A percentile compares a stretch with the other conserved stretches of the same genome.
Conservation (phyloP, 2,113 vertebrate species). For the Galemys pyrenaicus region DNA sequence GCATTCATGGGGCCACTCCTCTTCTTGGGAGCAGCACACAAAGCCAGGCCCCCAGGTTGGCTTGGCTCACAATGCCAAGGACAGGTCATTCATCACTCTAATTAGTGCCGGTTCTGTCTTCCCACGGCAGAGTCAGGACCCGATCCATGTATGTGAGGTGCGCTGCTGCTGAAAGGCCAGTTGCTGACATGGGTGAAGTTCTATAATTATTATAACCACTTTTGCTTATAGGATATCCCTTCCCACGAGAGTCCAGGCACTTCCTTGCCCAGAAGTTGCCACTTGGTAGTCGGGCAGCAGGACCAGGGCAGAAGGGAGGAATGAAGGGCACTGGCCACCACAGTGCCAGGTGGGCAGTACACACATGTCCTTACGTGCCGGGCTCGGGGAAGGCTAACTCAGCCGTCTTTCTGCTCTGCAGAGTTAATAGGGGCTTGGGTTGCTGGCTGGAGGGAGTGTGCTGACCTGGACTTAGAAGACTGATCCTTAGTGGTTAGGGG, state of each 20-base stretch:
- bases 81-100: not conserved
- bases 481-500: not conserved
- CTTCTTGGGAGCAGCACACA: not conserved
- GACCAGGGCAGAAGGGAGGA: not conserved
- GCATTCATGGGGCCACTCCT: not conserved
- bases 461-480: not conserved
- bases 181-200: slow-evolving; percentile 16
- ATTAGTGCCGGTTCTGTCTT: not conserved
- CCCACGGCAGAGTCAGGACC: slow-evolving; percentile 1
- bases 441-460: not conserved
- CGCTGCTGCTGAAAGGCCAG: not conserved
- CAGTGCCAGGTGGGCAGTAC: not conserved
- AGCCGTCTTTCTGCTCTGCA: not conserved
- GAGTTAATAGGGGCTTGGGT: not conserved
- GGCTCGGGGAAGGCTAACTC: not conserved
- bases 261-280: not conserved
- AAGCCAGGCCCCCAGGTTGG: not conserved
- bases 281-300: not conserved
- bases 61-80: rapidly evolving
- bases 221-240: slow-evolving; percentile 45
- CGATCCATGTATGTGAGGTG: not conserved
- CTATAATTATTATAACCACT: slow-evolving; percentile 15
- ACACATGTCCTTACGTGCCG: not conserved
- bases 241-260: slow-evolving; percentile 34
- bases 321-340: not conserved